Evolutionary conservation across 2,797 vertebrate genomes (phyloP).

Genomic region (Vipera ursinii): DNA sequence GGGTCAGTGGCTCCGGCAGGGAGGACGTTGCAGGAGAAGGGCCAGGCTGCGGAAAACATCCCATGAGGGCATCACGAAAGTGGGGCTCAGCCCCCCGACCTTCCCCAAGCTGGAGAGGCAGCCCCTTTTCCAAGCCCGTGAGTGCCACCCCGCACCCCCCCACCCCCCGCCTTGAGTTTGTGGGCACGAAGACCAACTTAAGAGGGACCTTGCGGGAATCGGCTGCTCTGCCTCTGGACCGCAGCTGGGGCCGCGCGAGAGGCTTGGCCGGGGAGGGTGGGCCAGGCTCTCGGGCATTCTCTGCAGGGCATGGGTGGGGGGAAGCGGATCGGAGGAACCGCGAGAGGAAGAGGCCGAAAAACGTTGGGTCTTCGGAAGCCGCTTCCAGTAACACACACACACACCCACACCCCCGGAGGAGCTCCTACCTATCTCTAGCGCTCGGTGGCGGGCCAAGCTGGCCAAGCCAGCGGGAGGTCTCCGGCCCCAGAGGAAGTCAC

Average conservation of each 20-base stretch:
- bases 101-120: neutral
- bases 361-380: accelerated
- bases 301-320: neutral
- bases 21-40: neutral
- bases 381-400: neutral
- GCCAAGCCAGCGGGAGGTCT: too few species aligned
- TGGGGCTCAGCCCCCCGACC: neutral
- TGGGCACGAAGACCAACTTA: neutral
- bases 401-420: neutral
- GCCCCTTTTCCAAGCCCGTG: neutral
- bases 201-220: neutral
- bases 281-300: neutral
- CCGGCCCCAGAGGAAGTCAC: neutral
- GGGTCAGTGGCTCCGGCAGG: neutral
- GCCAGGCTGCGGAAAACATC: neutral
- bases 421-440: neutral
- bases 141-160: neutral
- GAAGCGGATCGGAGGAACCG: neutral
- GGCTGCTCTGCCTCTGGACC: neutral
- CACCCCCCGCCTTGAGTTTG: neutral
- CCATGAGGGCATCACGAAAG: too few species aligned
- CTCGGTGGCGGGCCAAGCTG: neutral
- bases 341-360: neutral
- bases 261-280: neutral
- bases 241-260: accelerated